Percentiles rank a stretch among this genome's conserved stretches.
Conservation (phyloP, 1,140 invertebrate species). For the Hylaeus volcanicus region DNA sequence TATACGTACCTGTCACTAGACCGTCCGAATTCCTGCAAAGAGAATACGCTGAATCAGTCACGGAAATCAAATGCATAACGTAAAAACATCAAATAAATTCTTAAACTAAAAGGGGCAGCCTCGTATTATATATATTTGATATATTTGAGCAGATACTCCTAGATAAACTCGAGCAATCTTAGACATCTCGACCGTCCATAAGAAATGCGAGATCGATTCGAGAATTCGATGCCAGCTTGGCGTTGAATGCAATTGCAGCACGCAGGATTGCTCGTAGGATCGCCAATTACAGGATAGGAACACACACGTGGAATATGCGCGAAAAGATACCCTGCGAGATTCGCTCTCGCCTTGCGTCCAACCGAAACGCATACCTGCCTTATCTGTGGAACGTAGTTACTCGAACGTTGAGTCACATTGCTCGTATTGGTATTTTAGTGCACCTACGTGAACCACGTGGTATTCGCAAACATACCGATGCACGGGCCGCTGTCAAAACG, state of each 20-base stretch:
- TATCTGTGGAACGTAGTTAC: slow-evolving; percentile 62
- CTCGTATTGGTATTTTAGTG: slow-evolving; percentile 49
- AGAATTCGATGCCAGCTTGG: neutral
- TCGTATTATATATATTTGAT: too few species aligned
- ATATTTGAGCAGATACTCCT: too few species aligned
- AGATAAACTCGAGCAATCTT: too few species aligned
- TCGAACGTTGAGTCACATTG: slow-evolving; percentile 66
- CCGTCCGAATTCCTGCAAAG: slow-evolving; percentile 72
- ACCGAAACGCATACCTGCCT: slow-evolving; percentile 43
- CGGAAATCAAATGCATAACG: too few species aligned
- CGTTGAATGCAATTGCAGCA: too few species aligned
- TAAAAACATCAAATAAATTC: too few species aligned
- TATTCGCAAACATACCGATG: neutral
- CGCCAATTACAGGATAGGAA: neutral
- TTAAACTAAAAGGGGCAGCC: too few species aligned
- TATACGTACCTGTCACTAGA: slow-evolving; percentile 63
- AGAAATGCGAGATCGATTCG: too few species aligned
- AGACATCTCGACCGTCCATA: too few species aligned
- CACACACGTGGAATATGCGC: neutral
- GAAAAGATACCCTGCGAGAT: neutral
- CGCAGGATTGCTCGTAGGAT: too few species aligned
- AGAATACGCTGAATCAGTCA: slow-evolving; percentile 23
- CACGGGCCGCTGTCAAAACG: slow-evolving; percentile 6
- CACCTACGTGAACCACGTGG: slow-evolving; percentile 28
- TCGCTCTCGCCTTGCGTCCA: neutral